Evolutionary conservation across 2,888 invertebrate species (phyloP), one percentile per base, ranked within the genome.

Genomic region (Lasioglossum morio): DNA sequence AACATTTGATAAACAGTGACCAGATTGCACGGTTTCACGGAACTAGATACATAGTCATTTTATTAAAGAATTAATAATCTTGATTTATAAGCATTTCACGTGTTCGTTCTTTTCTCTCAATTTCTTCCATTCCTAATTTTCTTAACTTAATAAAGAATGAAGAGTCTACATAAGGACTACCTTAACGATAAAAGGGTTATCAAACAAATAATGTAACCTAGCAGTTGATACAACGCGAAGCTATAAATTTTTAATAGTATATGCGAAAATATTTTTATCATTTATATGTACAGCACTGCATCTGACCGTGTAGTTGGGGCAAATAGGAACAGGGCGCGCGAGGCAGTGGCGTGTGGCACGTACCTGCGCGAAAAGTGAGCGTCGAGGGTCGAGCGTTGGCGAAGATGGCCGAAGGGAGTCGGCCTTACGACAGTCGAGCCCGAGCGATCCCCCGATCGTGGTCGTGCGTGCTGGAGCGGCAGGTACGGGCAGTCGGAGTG

Each of bases 361-460:
- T 40, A 87, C 79, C 92, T 92, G 92, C 78, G 86, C 88, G 81
- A 87, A 89, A 86, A 89, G 89, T 86, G 85, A 88, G 88, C 90
- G 90, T 87, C 91, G 84, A 86, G 46, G 14, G 48, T 81, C 93
- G 93, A 90, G 48, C 10, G 8, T n/a, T 8, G 2, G 57, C 92
- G 93, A 90, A 84, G 77, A 69, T 69, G 75, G 78, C 86, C 87
- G 90, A 89, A 82, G 77, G 73, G 72, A 30, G 60, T 72, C 80
- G 80, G 80, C 85, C 87, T 87, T 83, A 82, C 86, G 89, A 80
- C 90, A 89, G 90, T 90, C 90, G 86, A 88, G 90, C 82, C 81
- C 81, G 91, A 92, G 90, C 87, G 89, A 89, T 89, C 87, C 87
- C 72, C 89, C 89, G 89, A 87, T 91, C 90, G 91, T 85, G 87